Evolutionary conservation across 2,888 invertebrate species (phyloP).

Genomic region (Athetis lepigone): DNA sequence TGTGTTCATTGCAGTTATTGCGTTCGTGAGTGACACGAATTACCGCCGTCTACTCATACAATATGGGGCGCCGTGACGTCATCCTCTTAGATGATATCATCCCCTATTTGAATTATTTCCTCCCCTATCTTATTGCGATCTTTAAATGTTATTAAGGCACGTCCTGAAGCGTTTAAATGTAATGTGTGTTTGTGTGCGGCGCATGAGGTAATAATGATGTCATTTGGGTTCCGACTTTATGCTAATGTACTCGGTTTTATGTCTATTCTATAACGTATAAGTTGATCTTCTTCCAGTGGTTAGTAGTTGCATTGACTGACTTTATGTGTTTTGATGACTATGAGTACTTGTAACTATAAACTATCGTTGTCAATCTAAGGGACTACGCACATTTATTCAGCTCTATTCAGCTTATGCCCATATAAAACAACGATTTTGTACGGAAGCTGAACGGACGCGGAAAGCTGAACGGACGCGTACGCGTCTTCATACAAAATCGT

Average conservation of each 20-base stretch:
- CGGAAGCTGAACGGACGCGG: too few relatives aligned
- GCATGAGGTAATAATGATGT: constrained; percentile 40
- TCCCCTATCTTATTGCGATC: constrained; percentile 54
- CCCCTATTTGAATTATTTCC: constrained; percentile 55
- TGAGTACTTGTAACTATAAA: not conserved
- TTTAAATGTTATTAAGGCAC: constrained; percentile 57
- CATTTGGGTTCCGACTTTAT: constrained; percentile 15
- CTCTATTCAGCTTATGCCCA: too few relatives aligned
- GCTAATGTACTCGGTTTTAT: constrained; percentile 10
- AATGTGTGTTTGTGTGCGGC: constrained; percentile 34
- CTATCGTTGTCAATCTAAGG: not conserved
- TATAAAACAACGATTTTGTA: too few relatives aligned
- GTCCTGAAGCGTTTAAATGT: constrained; percentile 44
- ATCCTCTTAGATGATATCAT: constrained; percentile 56
- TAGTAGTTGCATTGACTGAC: not conserved
- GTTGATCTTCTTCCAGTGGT: not conserved
- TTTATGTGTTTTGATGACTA: not conserved
- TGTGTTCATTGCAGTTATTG: constrained; percentile 30
- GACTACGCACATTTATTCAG: too few relatives aligned
- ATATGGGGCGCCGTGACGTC: constrained; percentile 47
- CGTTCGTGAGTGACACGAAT: constrained; percentile 51
- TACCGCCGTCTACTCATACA: constrained; percentile 26
- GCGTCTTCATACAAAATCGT: too few relatives aligned
- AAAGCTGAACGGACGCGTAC: too few relatives aligned
- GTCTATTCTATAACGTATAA: not conserved